Conservation (phyloP, 2,888 invertebrate species). For the Zygaena filipendulae region DNA sequence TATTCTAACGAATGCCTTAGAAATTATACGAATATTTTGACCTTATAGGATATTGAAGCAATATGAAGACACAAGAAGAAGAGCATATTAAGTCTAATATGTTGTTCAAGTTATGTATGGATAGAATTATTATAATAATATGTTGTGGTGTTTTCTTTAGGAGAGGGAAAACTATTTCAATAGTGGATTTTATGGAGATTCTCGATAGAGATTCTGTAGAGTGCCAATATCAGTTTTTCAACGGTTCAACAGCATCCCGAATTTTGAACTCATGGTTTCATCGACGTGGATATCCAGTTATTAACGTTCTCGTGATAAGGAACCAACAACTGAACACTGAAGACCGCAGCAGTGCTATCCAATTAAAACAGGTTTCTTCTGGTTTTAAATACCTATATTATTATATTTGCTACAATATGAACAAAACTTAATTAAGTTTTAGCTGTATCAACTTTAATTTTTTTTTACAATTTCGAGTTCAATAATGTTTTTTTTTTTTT, state of each 20-base stretch:
- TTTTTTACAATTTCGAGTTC: too few species aligned
- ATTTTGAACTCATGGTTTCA: conserved; percentile 74
- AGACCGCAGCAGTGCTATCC: conserved; percentile 25
- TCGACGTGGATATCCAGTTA: conserved; percentile 73
- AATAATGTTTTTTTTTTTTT: too few species aligned
- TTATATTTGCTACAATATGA: too few species aligned
- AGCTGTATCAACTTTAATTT: too few species aligned
- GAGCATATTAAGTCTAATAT: too few species aligned
- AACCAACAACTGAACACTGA: conserved; percentile 40
- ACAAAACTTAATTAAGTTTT: too few species aligned
- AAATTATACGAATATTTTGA: too few species aligned
- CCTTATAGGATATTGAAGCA: neutral
- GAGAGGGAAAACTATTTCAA: conserved; percentile 41
- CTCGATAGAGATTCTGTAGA: conserved; percentile 47
- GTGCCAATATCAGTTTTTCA: conserved; percentile 47
- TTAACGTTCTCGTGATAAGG: conserved; percentile 59
- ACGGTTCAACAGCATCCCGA: conserved; percentile 46
- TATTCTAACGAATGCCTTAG: conserved; percentile 8
- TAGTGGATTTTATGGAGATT: conserved; percentile 38
- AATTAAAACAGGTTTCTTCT: conserved; percentile 40
- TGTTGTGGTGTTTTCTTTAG: too few species aligned
- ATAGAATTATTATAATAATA: too few species aligned
- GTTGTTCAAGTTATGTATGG: too few species aligned
- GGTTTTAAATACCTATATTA: too few species aligned
- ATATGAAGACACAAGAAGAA: too few species aligned